These are phyloP conservation scores for Nymphicus hollandicus DNA, from an alignment of 2,113 vertebrate species.

Conservation along the genomic window DNA sequence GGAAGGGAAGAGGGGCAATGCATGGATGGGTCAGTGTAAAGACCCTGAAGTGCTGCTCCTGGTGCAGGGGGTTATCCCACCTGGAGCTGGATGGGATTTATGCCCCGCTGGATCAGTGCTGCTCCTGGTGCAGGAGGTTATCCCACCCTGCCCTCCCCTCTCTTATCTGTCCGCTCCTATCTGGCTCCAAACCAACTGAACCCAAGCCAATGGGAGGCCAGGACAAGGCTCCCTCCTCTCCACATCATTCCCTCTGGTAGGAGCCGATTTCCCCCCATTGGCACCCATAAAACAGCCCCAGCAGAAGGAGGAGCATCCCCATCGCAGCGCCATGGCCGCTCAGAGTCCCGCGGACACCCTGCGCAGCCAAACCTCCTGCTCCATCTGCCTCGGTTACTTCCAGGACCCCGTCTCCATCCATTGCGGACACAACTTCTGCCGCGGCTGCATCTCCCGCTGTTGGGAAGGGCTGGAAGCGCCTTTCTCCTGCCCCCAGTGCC, in stretches of 20 bases:
- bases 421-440: conserved; percentile 76
- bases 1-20: background rate
- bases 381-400: conserved; percentile 70
- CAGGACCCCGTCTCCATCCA: conserved; percentile 71
- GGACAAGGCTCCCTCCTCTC: background rate
- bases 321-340: background rate
- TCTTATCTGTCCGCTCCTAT: background rate
- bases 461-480: background rate
- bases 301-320: background rate
- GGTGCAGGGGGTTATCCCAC: background rate
- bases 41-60: background rate
- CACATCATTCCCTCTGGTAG: too few relatives aligned
- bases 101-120: background rate
- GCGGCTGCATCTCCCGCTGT: conserved; percentile 62
- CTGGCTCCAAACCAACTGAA: background rate
- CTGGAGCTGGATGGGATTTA: accelerated
- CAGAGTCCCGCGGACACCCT: too few relatives aligned
- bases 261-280: too few relatives aligned
- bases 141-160: background rate
- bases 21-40: too few relatives aligned
- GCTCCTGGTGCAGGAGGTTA: too few relatives aligned
- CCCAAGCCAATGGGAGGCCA: background rate
- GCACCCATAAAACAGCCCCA: too few relatives aligned
- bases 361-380: conserved; percentile 60
- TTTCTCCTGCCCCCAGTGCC: conserved; percentile 68